Base-by-base conservation (phyloP, 1,140 invertebrate genomes). In the Pogonus chalceus region DNA sequence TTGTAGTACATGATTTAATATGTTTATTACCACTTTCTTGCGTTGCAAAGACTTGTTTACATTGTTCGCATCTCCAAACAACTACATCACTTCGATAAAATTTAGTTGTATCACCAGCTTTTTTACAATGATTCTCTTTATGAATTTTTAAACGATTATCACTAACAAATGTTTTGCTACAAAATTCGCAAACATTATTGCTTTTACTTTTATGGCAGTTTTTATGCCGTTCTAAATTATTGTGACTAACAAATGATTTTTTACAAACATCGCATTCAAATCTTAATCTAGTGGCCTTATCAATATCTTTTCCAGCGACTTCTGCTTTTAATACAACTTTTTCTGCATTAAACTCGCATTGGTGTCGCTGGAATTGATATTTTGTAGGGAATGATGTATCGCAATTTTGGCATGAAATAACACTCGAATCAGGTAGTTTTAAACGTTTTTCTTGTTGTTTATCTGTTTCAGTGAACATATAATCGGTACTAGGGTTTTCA, bases 51-150 rank as follows among this genome's bases (percentile, higher is more conserved):
- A 70, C 67, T 53, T 69, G 63, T 20, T 67, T 62, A 53, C 68
- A 70, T 51, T 65, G 66, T 16, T 51, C 58, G 48, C 68, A 70
- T 47, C 67, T 63, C 66, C 66, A 70, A 18, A 70, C 68, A 2
- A 61, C 62, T 10, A 70, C 60, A 37, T 69, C 68, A 26, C 65
- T 69, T 12, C 67, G 56, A 55, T 70, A 70, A 59, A 69, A 70
- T 48, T 69, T 69, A 1, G 60, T 65, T 21, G 66, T 61, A 35
- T 66, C 66, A 4, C 65, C 67, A 0, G 65, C 62, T 56, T 68
- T 69, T 50, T 70, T 70, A 54, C 68, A 70, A 54, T 70, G 68
- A 50, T 69, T 70, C 54, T 70, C 68, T 50, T 65, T 66, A 46
- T 70, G 68, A 20, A 69, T 69, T 2, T 64, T 51, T 24, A 70